A percentile compares a stretch with the other conserved stretches of the same genome.
Conservation (phyloP, 1,140 invertebrate genomes). For the Olivierus martensii region DNA sequence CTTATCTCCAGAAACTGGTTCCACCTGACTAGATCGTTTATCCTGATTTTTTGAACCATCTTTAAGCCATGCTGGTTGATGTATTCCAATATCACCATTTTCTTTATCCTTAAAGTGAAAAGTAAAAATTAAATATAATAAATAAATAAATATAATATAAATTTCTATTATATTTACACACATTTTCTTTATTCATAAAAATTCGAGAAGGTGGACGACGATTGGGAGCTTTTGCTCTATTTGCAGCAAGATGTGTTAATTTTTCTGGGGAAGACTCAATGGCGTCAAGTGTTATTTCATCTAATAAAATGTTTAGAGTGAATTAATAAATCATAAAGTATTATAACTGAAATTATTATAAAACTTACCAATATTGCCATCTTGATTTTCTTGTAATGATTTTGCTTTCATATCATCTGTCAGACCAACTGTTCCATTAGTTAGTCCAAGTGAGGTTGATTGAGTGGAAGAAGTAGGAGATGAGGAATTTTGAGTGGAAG, state of each 20-base stretch:
- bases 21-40: no score
- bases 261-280: slow-evolving; percentile 41
- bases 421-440: slow-evolving; percentile 1
- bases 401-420: slow-evolving; percentile 11
- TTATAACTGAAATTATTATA: no score
- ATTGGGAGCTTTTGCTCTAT: slow-evolving; percentile 41
- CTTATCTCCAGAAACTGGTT: no score
- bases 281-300: slow-evolving; percentile 40
- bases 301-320: no score
- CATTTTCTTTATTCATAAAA: slow-evolving; percentile 23
- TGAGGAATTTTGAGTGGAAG: slow-evolving; percentile 1
- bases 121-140: background rate
- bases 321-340: no score
- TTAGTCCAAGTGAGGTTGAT: background rate
- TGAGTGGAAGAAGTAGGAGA: background rate
- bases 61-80: background rate
- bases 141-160: background rate
- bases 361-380: no score
- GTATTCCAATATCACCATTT: background rate
- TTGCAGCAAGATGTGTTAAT: slow-evolving; percentile 46
- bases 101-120: background rate
- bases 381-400: background rate
- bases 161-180: no score
- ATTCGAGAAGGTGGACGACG: slow-evolving; percentile 45
- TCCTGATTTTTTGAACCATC: background rate